Evolutionary conservation across 2,888 invertebrate genomes (phyloP), one percentile per base, ranked within the genome.

Genomic region (Cylloceria caligata): DNA sequence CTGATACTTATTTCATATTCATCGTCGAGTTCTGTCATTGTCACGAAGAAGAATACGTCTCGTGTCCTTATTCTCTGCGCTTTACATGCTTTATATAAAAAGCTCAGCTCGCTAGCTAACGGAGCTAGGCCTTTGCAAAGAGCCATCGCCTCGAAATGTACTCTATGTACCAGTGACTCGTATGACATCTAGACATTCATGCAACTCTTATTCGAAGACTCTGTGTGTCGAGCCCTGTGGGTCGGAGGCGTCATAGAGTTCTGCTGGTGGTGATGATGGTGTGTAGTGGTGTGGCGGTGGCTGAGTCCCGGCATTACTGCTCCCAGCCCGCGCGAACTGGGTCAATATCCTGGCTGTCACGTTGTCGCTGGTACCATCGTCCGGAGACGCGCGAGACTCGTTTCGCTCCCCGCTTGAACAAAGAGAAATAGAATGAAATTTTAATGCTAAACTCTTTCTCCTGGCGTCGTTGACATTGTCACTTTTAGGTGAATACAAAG

Each of bases 261-360:
- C 5, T 21, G 24, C 36, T 21, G 30, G 67, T 16, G 13, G 11
- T 11, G 52, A 21, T 21, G 67, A 49, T 47, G 67, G 7, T 39
- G 49, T 21, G 2, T 6, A 6, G 49, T 27, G 67, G 39, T 60
- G 39, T 36, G 42, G 57, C 68, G 72, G 69, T 49, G 49, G 68
- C 45, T 67, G 67, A 72, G 76, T 76, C 82, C 79, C 82, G 79
- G 82, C 72, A 78, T 74, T 64, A 69, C 64, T 72, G 74, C 80
- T 78, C 78, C 84, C 82, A 81, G 81, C 80, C 85, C 80, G 68
- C 83, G 83, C 62, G 85, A 88, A 88, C 83, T 88, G 81, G 88
- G 88, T 88, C 88, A 88, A 88, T 88, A 88, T 88, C 87, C 88
- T 86, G 85, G 79, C 83, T 87, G 87, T 85, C 86, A 83, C 84